Evolutionary conservation across 2,113 vertebrate species (phyloP), one percentile per base, ranked within the genome.

Genomic region (Toxotes chatareus): DNA sequence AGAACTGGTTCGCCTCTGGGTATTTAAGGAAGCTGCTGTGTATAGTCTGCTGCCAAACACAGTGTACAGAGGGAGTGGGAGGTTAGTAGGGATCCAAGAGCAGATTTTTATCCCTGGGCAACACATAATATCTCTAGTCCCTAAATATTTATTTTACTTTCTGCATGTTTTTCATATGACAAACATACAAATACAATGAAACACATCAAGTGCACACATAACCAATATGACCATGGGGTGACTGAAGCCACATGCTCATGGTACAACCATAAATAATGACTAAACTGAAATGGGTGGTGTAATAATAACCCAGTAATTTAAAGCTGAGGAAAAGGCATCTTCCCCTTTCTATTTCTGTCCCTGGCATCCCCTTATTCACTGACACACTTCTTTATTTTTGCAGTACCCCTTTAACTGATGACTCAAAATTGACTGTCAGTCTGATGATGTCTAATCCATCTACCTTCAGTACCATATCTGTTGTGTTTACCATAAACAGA

Each of bases 311-410:
- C 31, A 19, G 51, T 21, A 2, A 57, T 78, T 74, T 79, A 46
- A n/a, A 79, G 56, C 57, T 36, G 57, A 49, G 44, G 57, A 51
- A 47, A 57, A 5, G n/a, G 13, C 21, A 69, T 75, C 84, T 27
- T 83, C 75, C 68, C 72, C 38, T 51, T 40, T 88, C 86, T 91
- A 89, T 86, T 89, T 87, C 4, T 38, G 86, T 56, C 27, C 32
- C 57, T 82, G 51, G 71, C 32, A 55, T 82, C 69, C 31, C 42
- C 75, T 68, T 66, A 60, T 49, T 86, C 78, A 79, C 42, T 89
- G 88, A 86, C 86, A 85, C 55, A 63, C 67, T 71, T 69, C 67
- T 71, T 69, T 86, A 75, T 74, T 78, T 87, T 70, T 69, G 61
- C 4, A 40, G 55, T 4, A n/a, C 32, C 5, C 11, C 31, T 12